Base-by-base conservation (phyloP, 2,888 invertebrate genomes). In the Microctonus aethiopoides region DNA sequence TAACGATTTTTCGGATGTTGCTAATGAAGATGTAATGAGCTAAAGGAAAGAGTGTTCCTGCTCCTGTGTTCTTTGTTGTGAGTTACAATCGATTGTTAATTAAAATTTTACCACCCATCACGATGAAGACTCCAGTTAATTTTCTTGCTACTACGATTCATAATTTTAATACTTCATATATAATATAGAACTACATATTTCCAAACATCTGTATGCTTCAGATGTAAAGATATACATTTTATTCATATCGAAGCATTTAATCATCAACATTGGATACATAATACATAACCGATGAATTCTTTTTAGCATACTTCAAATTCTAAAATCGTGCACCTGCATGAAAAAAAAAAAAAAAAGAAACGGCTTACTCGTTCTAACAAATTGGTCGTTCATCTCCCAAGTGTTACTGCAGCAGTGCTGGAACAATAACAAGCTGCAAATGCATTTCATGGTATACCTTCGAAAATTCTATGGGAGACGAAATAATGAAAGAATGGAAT, bases 101-200 rank as follows among this genome's bases (percentile, higher is more conserved):
- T 82, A 81, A 77, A 72, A 73, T 64, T 76, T 67, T 72, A 77
- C 81, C 82, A 81, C 81, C 81, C 81, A 81, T 79, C 79, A 78
- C 71, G 81, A 75, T 34, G 13, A 67, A 67, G 69, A 72, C 68
- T 39, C n/a, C n/a, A n/a, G 71, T 63, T 67, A 68, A 64, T 71
- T 71, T 70, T 72, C 68, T 64, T 69, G 73, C 67, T 66, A 59
- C 66, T 67, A n/a, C n/a, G n/a, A n/a, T n/a, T n/a, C n/a, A n/a
- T n/a, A n/a, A n/a, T n/a, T n/a, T n/a, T n/a, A n/a, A n/a, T n/a
- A n/a, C n/a, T n/a, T n/a, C n/a, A n/a, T n/a, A n/a, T n/a, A n/a
- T n/a, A n/a, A n/a, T n/a, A n/a, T n/a, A n/a, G n/a, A n/a, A n/a
- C n/a, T n/a, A n/a, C n/a, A n/a, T n/a, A n/a, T n/a, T n/a, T n/a